Base-by-base conservation (phyloP, 2,797 vertebrate genomes). In the Phrynocephalus guinanensis region DNA sequence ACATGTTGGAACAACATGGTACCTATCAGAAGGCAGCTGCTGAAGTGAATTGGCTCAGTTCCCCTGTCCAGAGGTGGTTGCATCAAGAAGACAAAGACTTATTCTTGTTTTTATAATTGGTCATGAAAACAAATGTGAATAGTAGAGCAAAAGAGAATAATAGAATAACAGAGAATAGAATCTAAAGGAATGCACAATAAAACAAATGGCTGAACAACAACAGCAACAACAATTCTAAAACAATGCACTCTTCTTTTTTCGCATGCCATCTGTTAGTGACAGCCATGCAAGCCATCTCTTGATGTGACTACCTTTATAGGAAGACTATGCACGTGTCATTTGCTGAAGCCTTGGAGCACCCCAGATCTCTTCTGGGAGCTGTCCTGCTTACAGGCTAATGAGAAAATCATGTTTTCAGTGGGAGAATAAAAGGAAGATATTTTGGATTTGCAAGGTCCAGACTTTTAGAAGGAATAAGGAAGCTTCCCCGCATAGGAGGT, bases 131-230 rank as follows among this genome's bases (percentile, higher is more conserved):
- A 63, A 60, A 28, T 28, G 33, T 24, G 11, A 60, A 38, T 56
- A 79, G 16, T 79, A 50, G 56, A 79, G 28, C 5, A 73, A 84
- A 84, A 9, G 83, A 63, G 71, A 84, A 63, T 50, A 84, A 75
- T 60, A 33, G 82, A 20, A 6, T 73, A 56, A 83, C n/a, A 60
- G 52, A 73, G 15, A 84, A 63, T 63, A 13, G 2, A 15, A 60
- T 44, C 50, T 63, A 73, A 84, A 75, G 24, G 8, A 63, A 83
- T 60, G 48, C 56, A 50, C 26, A 75, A 38, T 50, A 63, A 75
- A 82, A 82, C 15, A 30, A 50, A 16, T 9, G n/a, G 26, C 48
- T n/a, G n/a, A 70, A 82, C n/a, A 70, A 82, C 20, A 48, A 52
- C 52, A 52, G 6, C 48, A 70, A 82, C 28, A 48, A 48, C 22